Base-by-base conservation (phyloP, 2,113 vertebrate genomes). In the Datnioides undecimradiatus region DNA sequence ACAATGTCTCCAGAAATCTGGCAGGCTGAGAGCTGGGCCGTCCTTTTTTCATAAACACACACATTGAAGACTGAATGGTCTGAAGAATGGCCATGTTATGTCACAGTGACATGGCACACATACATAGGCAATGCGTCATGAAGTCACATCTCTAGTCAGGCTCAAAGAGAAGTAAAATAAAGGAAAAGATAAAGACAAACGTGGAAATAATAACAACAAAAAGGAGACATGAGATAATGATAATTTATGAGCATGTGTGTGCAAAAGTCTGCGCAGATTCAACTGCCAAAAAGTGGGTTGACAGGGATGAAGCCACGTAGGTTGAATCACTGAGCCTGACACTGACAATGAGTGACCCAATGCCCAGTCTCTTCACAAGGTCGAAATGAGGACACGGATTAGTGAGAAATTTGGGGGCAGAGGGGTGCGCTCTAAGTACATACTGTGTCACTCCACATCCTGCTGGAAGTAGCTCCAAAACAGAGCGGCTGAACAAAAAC, bases 31-130 rank as follows among this genome's bases (percentile, higher is more conserved):
- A 79, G 72, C 76, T 72, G 63, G 84, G 63, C 49, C 78, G 77
- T 62, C 62, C 45, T 83, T 83, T 90, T 82, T 80, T 83, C 54
- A 69, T 73, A 58, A 87, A 86, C 73, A 80, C 46, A 68, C 59
- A 16, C 83, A 71, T 1, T 43, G 86, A 76, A 69, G 73, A 65
- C 69, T 31, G 65, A 77, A 71, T 45, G 54, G 67, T 76, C 43
- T 62, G 43, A 74, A 79, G 63, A 64, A 14, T n/a, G 57, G 65
- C 38, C 13, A 46, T 13, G 73, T 69, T 17, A 76, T 84, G 77
- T 79, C 73, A 79, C 68, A 46, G 36, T 73, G 80, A 87, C 87
- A 87, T 68, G 62, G 66, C 74, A 41, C 78, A 85, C 82, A 79
- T 48, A 71, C 48, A 63, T 38, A 16, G 63, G 25, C 51, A 43